phyloP scores from a whole-genome alignment of 2,888 invertebrate genomes.

The Papilio protenor region DNA sequence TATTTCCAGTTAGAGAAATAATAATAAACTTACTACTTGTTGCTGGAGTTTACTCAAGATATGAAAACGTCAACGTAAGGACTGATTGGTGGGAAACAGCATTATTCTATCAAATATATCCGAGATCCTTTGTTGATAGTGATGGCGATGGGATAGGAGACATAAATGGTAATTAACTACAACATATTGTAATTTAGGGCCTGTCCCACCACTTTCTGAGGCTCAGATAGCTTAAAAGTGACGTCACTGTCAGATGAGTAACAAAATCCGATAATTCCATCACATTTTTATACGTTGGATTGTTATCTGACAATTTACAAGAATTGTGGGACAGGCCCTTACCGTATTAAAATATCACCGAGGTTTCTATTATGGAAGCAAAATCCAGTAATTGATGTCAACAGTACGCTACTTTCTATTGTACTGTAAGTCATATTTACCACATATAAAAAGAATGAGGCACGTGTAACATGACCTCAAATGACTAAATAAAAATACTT shows the following conservation, averaged over 20 bases:
- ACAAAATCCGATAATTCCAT: too few relatives aligned
- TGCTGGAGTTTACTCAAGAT: conserved; percentile 52
- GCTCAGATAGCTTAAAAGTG: too few relatives aligned
- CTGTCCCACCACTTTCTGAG: too few relatives aligned
- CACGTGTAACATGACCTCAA: neutral
- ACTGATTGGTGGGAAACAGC: conserved; percentile 91
- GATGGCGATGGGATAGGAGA: conserved; percentile 89
- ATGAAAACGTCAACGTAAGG: conserved; percentile 62
- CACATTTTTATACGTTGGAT: too few relatives aligned
- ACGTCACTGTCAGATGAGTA: too few relatives aligned
- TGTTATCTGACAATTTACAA: too few relatives aligned
- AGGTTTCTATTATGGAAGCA: too few relatives aligned
- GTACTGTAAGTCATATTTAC: neutral
- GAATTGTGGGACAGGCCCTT: too few relatives aligned
- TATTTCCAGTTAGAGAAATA: conserved; percentile 28
- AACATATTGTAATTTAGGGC: too few relatives aligned
- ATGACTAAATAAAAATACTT: neutral
- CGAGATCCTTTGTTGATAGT: conserved; percentile 91
- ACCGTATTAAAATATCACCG: too few relatives aligned
- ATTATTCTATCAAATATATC: conserved; percentile 91
- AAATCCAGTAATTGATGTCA: neutral
- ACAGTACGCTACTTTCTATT: neutral
- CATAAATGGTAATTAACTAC: conserved; percentile 71
- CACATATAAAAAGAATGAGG: neutral
- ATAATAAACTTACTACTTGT: conserved; percentile 46